A percentile compares a stretch with the other conserved stretches of the same genome.
phyloP scores from a whole-genome alignment of 2,888 invertebrate genomes.

The Acleris emargana region DNA sequence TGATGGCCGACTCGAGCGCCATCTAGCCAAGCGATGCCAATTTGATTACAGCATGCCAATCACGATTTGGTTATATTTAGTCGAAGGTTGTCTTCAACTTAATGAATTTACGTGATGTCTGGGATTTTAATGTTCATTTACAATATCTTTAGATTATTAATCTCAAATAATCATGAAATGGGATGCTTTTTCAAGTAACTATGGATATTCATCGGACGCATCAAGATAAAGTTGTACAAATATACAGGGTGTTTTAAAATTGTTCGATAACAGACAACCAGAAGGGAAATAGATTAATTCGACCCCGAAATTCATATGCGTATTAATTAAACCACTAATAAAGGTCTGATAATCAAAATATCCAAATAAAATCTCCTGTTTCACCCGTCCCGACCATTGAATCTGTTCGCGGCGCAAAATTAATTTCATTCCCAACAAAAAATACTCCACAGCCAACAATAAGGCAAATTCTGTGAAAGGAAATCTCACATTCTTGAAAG shows the following conservation, averaged over 20 bases:
- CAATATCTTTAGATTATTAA: too few species aligned
- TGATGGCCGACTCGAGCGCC: conserved; percentile 53
- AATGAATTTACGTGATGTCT: conserved; percentile 16
- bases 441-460: conserved; percentile 61
- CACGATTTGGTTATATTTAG: conserved; percentile 31
- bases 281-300: conserved; percentile 44
- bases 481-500: conserved; percentile 60
- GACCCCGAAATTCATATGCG: conserved; percentile 28
- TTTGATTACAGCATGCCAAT: conserved; percentile 39
- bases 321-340: conserved; percentile 40
- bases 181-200: too few species aligned
- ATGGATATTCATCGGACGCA: too few species aligned
- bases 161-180: too few species aligned
- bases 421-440: conserved; percentile 65
- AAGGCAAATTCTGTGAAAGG: conserved; percentile 61
- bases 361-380: conserved; percentile 46
- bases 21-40: conserved; percentile 45
- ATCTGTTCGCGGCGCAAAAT: conserved; percentile 73
- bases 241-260: neutral
- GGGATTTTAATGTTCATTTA: neutral
- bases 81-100: conserved; percentile 22
- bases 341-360: conserved; percentile 45
- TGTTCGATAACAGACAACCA: conserved; percentile 40
- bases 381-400: conserved; percentile 51
- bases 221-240: too few species aligned